Conservation (phyloP, 2,113 vertebrate species). For the Lepisosteus oculatus region DNA sequence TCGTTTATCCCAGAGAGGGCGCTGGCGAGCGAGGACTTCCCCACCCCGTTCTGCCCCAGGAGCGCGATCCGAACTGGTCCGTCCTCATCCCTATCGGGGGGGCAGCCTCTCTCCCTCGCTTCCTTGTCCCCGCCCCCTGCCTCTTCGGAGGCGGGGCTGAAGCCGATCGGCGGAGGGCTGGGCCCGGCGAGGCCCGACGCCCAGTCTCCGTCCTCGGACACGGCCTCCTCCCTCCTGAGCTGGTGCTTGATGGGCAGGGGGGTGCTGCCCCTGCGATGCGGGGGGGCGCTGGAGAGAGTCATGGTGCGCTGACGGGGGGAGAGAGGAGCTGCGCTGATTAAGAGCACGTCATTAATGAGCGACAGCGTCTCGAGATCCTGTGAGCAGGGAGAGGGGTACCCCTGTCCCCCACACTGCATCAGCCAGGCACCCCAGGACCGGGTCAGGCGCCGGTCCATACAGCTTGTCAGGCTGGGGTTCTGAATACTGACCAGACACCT, state of each 20-base stretch:
- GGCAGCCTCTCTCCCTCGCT: slow-evolving; percentile 34
- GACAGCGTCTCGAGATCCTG: too few species aligned
- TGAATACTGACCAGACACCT: too few species aligned
- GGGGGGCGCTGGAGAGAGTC: slow-evolving; percentile 59
- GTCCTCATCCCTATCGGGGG: slow-evolving; percentile 42
- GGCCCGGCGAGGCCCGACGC: slow-evolving; percentile 52
- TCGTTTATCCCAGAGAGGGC: slow-evolving; percentile 68
- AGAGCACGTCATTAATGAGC: too few species aligned
- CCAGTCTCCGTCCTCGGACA: slow-evolving; percentile 81
- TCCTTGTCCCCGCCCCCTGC: slow-evolving; percentile 29
- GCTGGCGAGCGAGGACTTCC: slow-evolving; percentile 77
- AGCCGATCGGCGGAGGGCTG: slow-evolving; percentile 54
- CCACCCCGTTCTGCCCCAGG: slow-evolving; percentile 81
- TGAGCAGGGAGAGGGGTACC: too few species aligned
- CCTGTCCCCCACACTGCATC: too few species aligned
- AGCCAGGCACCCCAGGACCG: too few species aligned
- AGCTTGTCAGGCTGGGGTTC: too few species aligned
- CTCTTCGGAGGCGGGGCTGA: slow-evolving; percentile 63
- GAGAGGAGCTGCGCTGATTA: slow-evolving; percentile 21
- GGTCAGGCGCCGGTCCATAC: too few species aligned
- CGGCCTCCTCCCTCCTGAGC: slow-evolving; percentile 70
- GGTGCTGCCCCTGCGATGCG: slow-evolving; percentile 79
- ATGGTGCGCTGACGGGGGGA: slow-evolving; percentile 45
- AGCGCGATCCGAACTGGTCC: slow-evolving; percentile 66
- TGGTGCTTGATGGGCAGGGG: slow-evolving; percentile 83